Evolutionary conservation across 1,140 invertebrate species (phyloP), one percentile per base, ranked within the genome.

Genomic region (Psix sp.): DNA sequence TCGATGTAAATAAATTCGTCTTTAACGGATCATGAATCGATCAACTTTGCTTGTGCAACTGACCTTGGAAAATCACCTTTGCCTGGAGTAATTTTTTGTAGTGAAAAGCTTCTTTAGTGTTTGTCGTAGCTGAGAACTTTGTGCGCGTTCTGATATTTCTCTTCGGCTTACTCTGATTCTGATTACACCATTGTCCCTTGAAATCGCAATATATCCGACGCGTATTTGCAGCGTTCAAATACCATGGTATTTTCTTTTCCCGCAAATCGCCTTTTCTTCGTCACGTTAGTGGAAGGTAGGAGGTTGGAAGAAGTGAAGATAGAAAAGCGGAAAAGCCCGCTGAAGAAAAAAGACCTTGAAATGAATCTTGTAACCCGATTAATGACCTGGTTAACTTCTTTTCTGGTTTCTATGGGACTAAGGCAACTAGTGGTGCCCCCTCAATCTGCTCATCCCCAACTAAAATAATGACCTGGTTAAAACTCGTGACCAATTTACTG

Each of bases 401-500:
- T n/a, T n/a, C n/a, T n/a, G n/a, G n/a, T n/a, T n/a, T n/a, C n/a
- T n/a, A n/a, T n/a, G n/a, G n/a, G n/a, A n/a, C n/a, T n/a, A n/a
- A n/a, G n/a, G n/a, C n/a, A n/a, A n/a, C n/a, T n/a, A n/a, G n/a
- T n/a, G n/a, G n/a, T n/a, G n/a, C n/a, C n/a, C n/a, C n/a, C n/a
- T n/a, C n/a, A n/a, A n/a, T n/a, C 21, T 24, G 3, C n/a, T 35
- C 3, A 35, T 35, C n/a, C 3, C 11, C 4, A 35, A 5, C 13
- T 15, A 15, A 13, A 15, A 15, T 15, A 38, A 15, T 1, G 40
- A n/a, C 24, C 21, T n/a, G 13, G 13, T 7, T 45, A 45, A 65
- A 72, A 65, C 48, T 65, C 59, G 52, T 56, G 43, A 71, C 56
- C 66, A 56, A 71, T 39, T 68, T 68, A 18, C 17, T 18, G 57